Evolutionary conservation across 2,888 invertebrate species (phyloP).

Genomic region (Nineta flava): DNA sequence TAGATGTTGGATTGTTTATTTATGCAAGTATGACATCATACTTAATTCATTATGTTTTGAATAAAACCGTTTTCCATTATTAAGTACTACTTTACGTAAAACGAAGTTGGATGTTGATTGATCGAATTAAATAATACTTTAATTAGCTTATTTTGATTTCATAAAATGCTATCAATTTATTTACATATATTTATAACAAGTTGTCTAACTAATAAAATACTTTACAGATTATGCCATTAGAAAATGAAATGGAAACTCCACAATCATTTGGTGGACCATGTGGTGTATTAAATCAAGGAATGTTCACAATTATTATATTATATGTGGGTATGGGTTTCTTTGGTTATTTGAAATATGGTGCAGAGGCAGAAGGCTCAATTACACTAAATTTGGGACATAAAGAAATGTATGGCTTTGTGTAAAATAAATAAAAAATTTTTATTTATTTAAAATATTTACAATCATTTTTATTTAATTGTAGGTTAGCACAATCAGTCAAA

Average conservation of each 20-base stretch:
- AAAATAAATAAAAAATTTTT: background rate
- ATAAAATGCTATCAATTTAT: too few relatives aligned
- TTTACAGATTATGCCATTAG: slow-evolving; percentile 70
- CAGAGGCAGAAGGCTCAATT: slow-evolving; percentile 55
- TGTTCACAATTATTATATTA: slow-evolving; percentile 65
- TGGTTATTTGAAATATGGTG: slow-evolving; percentile 78
- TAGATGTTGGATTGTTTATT: too few relatives aligned
- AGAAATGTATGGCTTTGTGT: slow-evolving; percentile 45
- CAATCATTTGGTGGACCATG: slow-evolving; percentile 59
- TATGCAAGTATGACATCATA: too few relatives aligned
- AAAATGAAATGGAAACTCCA: slow-evolving; percentile 88
- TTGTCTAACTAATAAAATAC: too few relatives aligned
- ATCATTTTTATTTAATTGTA: slow-evolving; percentile 22
- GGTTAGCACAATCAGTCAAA: slow-evolving; percentile 56
- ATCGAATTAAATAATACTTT: too few relatives aligned
- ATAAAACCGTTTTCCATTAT: too few relatives aligned
- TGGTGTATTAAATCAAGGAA: slow-evolving; percentile 74
- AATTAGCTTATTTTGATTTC: too few relatives aligned
- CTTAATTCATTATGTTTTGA: too few relatives aligned
- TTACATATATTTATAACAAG: too few relatives aligned
- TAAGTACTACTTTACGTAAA: too few relatives aligned
- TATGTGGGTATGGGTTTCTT: slow-evolving; percentile 82
- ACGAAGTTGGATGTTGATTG: too few relatives aligned
- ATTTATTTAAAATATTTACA: background rate
- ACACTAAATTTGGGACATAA: slow-evolving; percentile 65